Percentiles rank a stretch among this genome's conserved stretches.
These are phyloP conservation scores for Beroe forskalii DNA, from an alignment of 37 sponge, comb jelly and placozoan species.

Conservation along the genomic window DNA sequence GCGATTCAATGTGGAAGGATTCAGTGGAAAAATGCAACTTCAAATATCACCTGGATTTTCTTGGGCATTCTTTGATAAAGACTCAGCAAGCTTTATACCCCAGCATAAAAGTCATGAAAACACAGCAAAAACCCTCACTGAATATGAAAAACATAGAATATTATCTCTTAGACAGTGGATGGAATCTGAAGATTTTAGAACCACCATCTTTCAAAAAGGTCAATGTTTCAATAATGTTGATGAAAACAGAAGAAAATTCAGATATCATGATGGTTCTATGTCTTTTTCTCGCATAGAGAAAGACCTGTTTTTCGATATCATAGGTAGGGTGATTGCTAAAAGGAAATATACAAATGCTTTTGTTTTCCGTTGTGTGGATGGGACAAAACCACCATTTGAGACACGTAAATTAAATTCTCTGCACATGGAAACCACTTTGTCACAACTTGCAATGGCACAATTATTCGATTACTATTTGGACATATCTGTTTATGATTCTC, in stretches of 20 bases:
- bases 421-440: neutral
- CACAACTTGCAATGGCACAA: slow-evolving; percentile 7
- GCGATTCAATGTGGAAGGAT: neutral
- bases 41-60: neutral
- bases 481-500: slow-evolving; percentile 9
- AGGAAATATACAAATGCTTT: neutral
- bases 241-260: neutral
- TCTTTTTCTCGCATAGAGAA: neutral
- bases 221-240: neutral
- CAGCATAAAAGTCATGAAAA: slow-evolving; percentile 33
- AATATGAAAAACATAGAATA: neutral
- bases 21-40: neutral
- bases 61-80: neutral
- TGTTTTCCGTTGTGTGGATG: neutral
- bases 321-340: neutral
- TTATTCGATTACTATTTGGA: neutral
- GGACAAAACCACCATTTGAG: slow-evolving; percentile 6
- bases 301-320: neutral
- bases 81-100: neutral
- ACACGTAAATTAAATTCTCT: slow-evolving; percentile 7
- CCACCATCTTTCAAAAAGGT: neutral
- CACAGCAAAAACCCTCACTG: neutral
- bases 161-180: neutral
- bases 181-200: neutral
- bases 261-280: neutral